A percentile compares a stretch with the other conserved stretches of the same genome.
Evolutionary conservation across 1,140 invertebrate genomes (phyloP).

Genomic region (Pomacea maculata): DNA sequence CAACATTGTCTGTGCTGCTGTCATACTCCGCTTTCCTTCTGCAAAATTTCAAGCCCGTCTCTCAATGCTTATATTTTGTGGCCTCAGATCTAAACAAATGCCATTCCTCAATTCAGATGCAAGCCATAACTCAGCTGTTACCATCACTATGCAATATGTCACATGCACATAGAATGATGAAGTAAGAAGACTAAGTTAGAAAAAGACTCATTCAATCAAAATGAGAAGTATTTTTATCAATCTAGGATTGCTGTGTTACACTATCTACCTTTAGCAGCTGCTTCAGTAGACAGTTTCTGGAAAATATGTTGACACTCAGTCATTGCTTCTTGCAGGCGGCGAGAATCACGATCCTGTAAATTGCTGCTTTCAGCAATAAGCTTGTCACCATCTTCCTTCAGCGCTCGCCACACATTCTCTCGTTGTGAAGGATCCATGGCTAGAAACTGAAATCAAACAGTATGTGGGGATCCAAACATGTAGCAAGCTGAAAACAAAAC

Average conservation of each 20-base stretch:
- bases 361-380: constrained; percentile 91
- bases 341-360: constrained; percentile 83
- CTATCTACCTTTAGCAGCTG: constrained; percentile 60
- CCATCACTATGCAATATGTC: no score
- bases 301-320: constrained; percentile 95
- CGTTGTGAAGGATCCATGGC: constrained; percentile 95
- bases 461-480: not conserved
- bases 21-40: constrained; percentile 44
- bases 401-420: constrained; percentile 90
- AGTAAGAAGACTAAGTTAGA: no score
- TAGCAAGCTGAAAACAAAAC: not conserved
- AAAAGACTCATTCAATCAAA: no score
- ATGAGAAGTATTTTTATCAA: no score
- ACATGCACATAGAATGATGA: no score
- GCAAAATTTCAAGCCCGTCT: not conserved
- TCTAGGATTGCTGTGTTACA: not conserved
- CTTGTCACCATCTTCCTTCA: constrained; percentile 97
- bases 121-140: no score
- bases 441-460: constrained; percentile 76
- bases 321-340: constrained; percentile 88
- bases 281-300: constrained; percentile 82
- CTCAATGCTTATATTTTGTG: no score
- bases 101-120: no score
- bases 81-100: no score
- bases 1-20: constrained; percentile 45